Conservation (phyloP, 2,888 invertebrate species). For the Coenonympha glycerion region DNA sequence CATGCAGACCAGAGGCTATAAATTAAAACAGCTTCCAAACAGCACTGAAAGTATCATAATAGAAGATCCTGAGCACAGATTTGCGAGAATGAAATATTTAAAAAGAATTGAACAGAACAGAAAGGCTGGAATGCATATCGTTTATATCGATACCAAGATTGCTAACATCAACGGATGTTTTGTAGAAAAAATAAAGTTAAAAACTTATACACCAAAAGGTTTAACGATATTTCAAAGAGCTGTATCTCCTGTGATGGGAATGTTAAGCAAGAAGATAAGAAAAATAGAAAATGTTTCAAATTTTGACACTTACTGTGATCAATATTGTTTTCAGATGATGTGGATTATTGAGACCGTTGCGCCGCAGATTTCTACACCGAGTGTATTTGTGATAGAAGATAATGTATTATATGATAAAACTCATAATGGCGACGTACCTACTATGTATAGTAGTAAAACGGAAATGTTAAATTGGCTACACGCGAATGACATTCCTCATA, state of each 20-base stretch:
- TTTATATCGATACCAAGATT: conserved; percentile 14
- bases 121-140: conserved; percentile 6
- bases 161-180: neutral
- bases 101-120: conserved; percentile 28
- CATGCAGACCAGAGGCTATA: conserved; percentile 23
- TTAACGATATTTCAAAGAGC: neutral
- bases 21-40: conserved; percentile 29
- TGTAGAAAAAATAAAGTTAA: neutral
- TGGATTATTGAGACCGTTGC: conserved; percentile 5
- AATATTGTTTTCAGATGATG: neutral
- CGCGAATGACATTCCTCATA: conserved; percentile 20
- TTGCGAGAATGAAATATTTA: conserved; percentile 30
- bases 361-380: neutral
- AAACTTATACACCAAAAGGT: neutral
- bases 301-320: neutral
- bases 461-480: conserved; percentile 28
- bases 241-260: neutral
- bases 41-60: conserved; percentile 28
- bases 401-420: neutral
- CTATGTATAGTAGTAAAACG: conserved; percentile 18
- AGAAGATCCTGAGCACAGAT: conserved; percentile 29
- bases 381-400: conserved; percentile 9
- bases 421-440: conserved; percentile 9
- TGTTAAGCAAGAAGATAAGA: neutral
- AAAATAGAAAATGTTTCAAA: neutral